Evolutionary conservation across 2,888 invertebrate genomes (phyloP), one percentile per base, ranked within the genome.

Genomic region (Orthonevra nobilis): DNA sequence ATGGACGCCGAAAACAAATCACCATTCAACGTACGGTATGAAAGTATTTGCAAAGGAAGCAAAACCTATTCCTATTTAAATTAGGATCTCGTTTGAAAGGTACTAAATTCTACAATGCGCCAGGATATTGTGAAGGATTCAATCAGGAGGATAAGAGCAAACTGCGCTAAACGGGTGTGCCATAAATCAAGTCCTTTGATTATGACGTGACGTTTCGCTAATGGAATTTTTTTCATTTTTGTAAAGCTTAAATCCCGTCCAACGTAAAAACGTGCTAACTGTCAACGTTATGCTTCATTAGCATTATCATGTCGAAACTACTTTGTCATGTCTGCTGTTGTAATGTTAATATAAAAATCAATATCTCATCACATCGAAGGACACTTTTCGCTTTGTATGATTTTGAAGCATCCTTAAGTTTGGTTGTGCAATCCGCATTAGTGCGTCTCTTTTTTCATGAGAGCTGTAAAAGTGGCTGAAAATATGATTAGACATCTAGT

Each of bases 401-500:
- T n/a, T n/a, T n/a, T n/a, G n/a, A n/a, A n/a, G n/a, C n/a, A n/a
- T n/a, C n/a, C n/a, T n/a, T n/a, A n/a, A n/a, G n/a, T n/a, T n/a
- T n/a, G n/a, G n/a, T n/a, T 19, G 9, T 28, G 56, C 12, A 56
- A 10, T 56, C 28, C 12, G 17, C 17, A 17, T 56, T 38, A 56
- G 19, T 42, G 30, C 23, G 12, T 10, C 2, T 20, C 10, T 2
- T 10, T 44, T 20, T 12, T 34, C 26, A 26, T 23, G 23, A n/a
- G 7, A 60, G n/a, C 34, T 44, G 10, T 44, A 32, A 52, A 52
- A 17, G 20, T 32, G 28, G 19, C 34, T 30, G 17, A 12, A 44
- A 75, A 70, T 70, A 77, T 69, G 56, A 77, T 77, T 64, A 77
- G 75, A 77, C 75, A 64, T 70, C 64, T 64, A 34, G 75, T 70